A percentile compares a stretch with the other conserved stretches of the same genome.
These are phyloP conservation scores for Erpornis zantholeuca DNA, from an alignment of 2,113 vertebrate genomes.

Conservation along the genomic window DNA sequence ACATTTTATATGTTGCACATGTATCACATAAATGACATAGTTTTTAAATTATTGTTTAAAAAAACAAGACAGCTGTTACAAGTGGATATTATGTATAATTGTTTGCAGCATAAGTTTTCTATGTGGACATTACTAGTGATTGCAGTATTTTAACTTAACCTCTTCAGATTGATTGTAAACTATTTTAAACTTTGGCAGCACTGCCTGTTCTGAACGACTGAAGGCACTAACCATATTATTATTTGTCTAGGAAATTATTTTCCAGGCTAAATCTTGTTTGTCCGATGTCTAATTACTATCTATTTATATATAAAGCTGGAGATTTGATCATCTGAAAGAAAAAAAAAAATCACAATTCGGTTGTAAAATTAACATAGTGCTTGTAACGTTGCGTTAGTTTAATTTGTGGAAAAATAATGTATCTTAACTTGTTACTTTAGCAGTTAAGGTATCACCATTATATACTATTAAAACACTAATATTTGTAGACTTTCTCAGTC, in stretches of 20 bases:
- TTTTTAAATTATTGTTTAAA: constrained; percentile 86
- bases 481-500: constrained; percentile 78
- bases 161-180: constrained; percentile 83
- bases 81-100: constrained; percentile 82
- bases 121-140: constrained; percentile 82
- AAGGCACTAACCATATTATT: constrained; percentile 76
- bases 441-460: constrained; percentile 76
- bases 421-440: constrained; percentile 75
- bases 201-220: constrained; percentile 71
- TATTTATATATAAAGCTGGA: constrained; percentile 74
- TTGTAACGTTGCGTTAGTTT: constrained; percentile 75
- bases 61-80: constrained; percentile 77
- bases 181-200: constrained; percentile 76
- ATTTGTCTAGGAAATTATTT: constrained; percentile 69
- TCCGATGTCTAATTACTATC: constrained; percentile 74
- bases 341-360: constrained; percentile 58
- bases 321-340: constrained; percentile 70
- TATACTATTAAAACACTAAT: constrained; percentile 74
- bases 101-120: constrained; percentile 82
- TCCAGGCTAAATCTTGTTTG: constrained; percentile 73
- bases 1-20: constrained; percentile 86
- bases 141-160: constrained; percentile 84
- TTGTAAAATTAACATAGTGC: constrained; percentile 75
- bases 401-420: constrained; percentile 72
- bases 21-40: constrained; percentile 77